Conservation (phyloP, 2,113 vertebrate species). For the Hippocampus guttulatus region DNA sequence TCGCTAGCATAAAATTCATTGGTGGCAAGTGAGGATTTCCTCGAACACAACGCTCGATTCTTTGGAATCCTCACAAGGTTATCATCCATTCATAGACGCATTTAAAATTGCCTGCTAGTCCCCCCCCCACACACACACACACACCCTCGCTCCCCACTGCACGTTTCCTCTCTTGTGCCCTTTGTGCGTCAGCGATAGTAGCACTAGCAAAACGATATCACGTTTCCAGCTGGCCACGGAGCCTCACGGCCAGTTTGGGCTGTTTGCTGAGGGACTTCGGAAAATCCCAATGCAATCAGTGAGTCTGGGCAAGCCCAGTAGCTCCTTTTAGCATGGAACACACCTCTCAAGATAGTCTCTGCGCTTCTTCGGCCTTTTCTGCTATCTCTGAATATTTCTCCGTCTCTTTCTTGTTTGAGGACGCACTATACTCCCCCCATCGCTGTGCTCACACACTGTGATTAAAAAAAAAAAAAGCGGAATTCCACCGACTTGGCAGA, state of each 20-base stretch:
- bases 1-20: neutral
- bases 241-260: conserved; percentile 53
- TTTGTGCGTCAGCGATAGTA: conserved; percentile 33
- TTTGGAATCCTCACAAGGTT: conserved; percentile 26
- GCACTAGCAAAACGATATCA: conserved; percentile 57
- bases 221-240: conserved; percentile 55
- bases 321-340: conserved; percentile 55
- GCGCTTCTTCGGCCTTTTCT: conserved; percentile 34
- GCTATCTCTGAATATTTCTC: conserved; percentile 26
- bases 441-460: neutral
- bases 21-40: neutral
- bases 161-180: conserved; percentile 12
- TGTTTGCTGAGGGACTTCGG: conserved; percentile 66
- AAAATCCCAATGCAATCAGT: conserved; percentile 70
- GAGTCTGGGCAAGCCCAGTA: conserved; percentile 68
- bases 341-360: conserved; percentile 32
- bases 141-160: neutral
- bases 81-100: conserved; percentile 11
- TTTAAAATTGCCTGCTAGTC: conserved; percentile 14
- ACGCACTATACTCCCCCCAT: conserved; percentile 11
- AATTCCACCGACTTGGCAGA: conserved; percentile 37
- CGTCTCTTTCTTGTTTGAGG: conserved; percentile 34
- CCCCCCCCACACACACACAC: no score
- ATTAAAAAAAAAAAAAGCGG: conserved; percentile 38
- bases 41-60: neutral